Evolutionary conservation across 2,888 invertebrate genomes (phyloP), one percentile per base, ranked within the genome.

Genomic region (Drosophila sordidula): DNA sequence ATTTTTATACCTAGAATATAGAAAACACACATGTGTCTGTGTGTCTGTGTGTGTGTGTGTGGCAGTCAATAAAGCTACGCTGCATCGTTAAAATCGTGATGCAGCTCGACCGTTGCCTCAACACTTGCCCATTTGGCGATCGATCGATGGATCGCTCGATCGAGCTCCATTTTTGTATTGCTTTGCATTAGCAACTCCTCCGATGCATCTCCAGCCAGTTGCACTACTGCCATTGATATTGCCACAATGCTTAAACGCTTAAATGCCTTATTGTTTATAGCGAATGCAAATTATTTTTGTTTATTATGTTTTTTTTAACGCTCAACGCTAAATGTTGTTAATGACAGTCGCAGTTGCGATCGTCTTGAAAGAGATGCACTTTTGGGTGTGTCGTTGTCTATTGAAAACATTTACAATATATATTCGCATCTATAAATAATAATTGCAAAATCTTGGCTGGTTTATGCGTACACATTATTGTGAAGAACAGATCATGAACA

Each of bases 111-210:
- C 63, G 57, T 68, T 61, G 75, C 69, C 64, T 59, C 79, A 75
- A 75, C 76, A 75, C 79, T 76, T 76, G 78, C 56, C 67, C 52
- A 54, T 25, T 46, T 45, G 52, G 16, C 70, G 32, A 44, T 49
- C 47, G 38, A 63, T 63, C 54, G 32, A 34, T 42, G 45, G 50
- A 42, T 70, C 55, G 55, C 58, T 68, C 66, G 67, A 65, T 68
- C 63, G 57, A 82, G 81, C 81, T 82, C 81, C 81, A 82, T 82
- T 85, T 82, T 82, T 68, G 87, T 82, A 85, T 78, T 66, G 66
- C 63, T 45, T 61, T 44, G 79, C 62, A 62, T 62, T 80, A 58
- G 59, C 49, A 75, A 70, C 75, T 75, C 69, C 75, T 78, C 78
- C 69, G 68, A 63, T 59, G 42, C 50, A 78, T 61, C 75, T 62